phyloP scores from a whole-genome alignment of 2,888 invertebrate species.

The Cenopis cana region DNA sequence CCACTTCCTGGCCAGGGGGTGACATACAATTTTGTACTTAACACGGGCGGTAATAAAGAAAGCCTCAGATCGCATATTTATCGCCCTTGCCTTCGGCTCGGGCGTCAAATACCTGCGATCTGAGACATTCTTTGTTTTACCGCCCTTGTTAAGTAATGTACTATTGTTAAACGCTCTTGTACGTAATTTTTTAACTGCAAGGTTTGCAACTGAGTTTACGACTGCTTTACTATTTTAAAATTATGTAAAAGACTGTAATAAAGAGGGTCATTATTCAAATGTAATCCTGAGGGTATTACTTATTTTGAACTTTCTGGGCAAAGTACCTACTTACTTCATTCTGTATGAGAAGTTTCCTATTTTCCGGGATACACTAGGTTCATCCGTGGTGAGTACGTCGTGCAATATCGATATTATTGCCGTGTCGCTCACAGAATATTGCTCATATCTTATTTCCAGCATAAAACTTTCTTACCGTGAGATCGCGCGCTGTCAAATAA shows the following conservation, averaged over 20 bases:
- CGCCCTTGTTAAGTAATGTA: no score
- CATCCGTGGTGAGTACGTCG: slow-evolving; percentile 8
- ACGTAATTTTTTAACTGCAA: slow-evolving; percentile 22
- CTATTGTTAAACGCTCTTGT: slow-evolving; percentile 16
- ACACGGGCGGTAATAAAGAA: no score
- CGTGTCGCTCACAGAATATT: slow-evolving; percentile 51
- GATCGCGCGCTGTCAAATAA: slow-evolving; percentile 55
- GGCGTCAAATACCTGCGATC: no score
- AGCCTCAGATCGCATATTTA: no score
- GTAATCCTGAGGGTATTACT: slow-evolving; percentile 9
- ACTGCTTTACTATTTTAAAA: slow-evolving; percentile 29
- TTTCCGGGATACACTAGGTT: slow-evolving; percentile 53
- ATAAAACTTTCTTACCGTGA: slow-evolving; percentile 56
- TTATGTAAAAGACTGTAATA: slow-evolving; percentile 23
- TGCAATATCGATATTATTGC: slow-evolving; percentile 55
- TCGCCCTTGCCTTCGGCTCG: no score
- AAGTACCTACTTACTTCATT: background rate
- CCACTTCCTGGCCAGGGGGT: no score
- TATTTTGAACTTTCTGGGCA: slow-evolving; percentile 9
- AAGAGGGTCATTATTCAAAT: slow-evolving; percentile 18
- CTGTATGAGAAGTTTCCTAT: background rate
- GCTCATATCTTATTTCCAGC: slow-evolving; percentile 55
- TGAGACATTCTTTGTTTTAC: no score
- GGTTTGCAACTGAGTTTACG: slow-evolving; percentile 29
- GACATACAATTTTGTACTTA: no score